Conservation (phyloP, 2,797 vertebrate species). For the Pangasius krempfi region DNA sequence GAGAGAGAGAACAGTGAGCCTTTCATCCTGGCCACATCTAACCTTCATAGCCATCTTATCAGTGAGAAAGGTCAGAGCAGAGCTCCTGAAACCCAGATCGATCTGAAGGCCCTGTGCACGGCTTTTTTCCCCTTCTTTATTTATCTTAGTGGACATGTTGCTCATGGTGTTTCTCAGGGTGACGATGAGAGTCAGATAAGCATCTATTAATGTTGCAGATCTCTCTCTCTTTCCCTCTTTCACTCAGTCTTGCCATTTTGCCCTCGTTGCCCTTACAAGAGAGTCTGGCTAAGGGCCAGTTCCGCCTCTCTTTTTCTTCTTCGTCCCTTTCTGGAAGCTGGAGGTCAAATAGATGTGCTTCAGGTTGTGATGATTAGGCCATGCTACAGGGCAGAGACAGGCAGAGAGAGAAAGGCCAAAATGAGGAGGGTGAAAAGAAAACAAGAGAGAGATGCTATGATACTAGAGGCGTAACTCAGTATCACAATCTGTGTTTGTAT, state of each 20-base stretch:
- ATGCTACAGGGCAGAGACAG: conserved; percentile 13
- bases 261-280: conserved; percentile 57
- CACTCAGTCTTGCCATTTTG: conserved; percentile 64
- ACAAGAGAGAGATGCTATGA: conserved; percentile 53
- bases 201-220: conserved; percentile 83
- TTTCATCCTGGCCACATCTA: conserved; percentile 54
- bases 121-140: conserved; percentile 66
- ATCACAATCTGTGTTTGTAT: neutral
- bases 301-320: conserved; percentile 49
- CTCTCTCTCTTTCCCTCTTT: conserved; percentile 72
- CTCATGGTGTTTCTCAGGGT: conserved; percentile 78
- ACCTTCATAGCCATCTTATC: conserved; percentile 80
- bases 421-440: neutral
- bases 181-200: conserved; percentile 77
- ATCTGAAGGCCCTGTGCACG: conserved; percentile 70
- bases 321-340: conserved; percentile 55
- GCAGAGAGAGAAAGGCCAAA: conserved; percentile 24
- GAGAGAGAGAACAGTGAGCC: conserved; percentile 16
- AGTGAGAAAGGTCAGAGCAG: conserved; percentile 76
- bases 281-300: conserved; percentile 52
- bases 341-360: conserved; percentile 69
- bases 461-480: neutral
- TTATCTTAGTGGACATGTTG: conserved; percentile 80
- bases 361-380: conserved; percentile 66
- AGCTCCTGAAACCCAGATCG: conserved; percentile 77